Conservation (phyloP, 1,140 invertebrate species). For the Pomacea maculata region DNA sequence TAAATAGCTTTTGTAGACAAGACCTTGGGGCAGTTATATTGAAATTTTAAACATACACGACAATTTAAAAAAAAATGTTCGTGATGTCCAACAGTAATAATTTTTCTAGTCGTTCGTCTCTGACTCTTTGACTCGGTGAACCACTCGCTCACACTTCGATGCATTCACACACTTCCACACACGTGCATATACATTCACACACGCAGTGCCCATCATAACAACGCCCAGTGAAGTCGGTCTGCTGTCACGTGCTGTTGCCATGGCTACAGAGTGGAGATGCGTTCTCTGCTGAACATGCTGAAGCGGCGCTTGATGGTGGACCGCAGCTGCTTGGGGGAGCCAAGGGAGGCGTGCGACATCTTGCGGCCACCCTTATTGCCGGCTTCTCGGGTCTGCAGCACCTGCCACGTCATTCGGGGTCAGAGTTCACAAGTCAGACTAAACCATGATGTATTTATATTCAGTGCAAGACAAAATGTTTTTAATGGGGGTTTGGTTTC, state of each 20-base stretch:
- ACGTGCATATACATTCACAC: constrained; percentile 1
- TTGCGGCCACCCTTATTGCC: constrained; percentile 11
- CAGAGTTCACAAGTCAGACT: neutral
- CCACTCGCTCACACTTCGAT: too few relatives aligned
- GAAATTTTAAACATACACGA: too few relatives aligned
- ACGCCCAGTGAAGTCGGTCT: too few relatives aligned
- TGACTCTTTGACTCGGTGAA: too few relatives aligned
- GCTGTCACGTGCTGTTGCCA: neutral
- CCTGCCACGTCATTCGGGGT: neutral
- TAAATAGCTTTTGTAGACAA: too few relatives aligned
- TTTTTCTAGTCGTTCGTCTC: too few relatives aligned
- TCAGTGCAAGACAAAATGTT: neutral
- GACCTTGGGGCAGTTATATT: too few relatives aligned
- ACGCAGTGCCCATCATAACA: neutral
- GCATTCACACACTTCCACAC: neutral
- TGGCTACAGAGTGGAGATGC: constrained; percentile 9
- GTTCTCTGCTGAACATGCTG: constrained; percentile 28
- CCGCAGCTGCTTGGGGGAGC: constrained; percentile 25
- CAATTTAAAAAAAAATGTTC: too few relatives aligned
- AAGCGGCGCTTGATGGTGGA: constrained; percentile 22
- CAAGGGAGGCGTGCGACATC: constrained; percentile 17
- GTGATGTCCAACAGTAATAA: too few relatives aligned
- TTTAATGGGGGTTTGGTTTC: neutral
- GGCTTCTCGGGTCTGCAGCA: constrained; percentile 20
- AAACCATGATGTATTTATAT: neutral